phyloP scores from a whole-genome alignment of 1,140 invertebrate genomes.

The Drosophila baimaii region DNA sequence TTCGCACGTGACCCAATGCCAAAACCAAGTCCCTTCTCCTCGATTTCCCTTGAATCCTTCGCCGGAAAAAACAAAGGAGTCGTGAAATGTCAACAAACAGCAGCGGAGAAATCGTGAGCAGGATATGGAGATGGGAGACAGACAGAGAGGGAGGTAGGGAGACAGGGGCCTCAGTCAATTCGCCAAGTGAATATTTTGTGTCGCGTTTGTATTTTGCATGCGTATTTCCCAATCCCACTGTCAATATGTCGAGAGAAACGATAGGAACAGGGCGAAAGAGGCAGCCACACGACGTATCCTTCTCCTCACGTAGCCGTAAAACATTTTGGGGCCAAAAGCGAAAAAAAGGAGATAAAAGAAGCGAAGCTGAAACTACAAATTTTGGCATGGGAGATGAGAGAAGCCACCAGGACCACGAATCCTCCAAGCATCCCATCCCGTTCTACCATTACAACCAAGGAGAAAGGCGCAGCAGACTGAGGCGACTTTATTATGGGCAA shows the following conservation, averaged over 20 bases:
- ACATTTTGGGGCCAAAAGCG: conserved; percentile 46
- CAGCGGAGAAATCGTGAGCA: conserved; percentile 24
- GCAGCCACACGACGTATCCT: conserved; percentile 3
- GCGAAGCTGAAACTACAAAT: conserved; percentile 51
- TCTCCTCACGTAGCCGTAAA: conserved; percentile 60
- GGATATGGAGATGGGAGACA: conserved; percentile 11
- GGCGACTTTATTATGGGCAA: conserved; percentile 47
- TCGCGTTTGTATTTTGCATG: conserved; percentile 57
- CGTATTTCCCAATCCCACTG: conserved; percentile 56
- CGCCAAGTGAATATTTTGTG: conserved; percentile 64
- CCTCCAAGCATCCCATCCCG: not conserved
- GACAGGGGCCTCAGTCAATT: conserved; percentile 36
- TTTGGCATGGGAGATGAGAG: conserved; percentile 38
- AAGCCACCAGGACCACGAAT: conserved; percentile 14
- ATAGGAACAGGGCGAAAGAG: conserved; percentile 3
- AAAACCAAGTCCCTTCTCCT: not conserved
- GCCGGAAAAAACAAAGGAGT: conserved; percentile 42
- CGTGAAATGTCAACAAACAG: conserved; percentile 51
- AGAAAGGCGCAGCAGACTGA: conserved; percentile 26
- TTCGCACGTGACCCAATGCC: conserved; percentile 51
- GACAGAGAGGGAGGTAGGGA: not conserved
- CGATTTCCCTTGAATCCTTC: conserved; percentile 12
- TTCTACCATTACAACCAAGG: too few species aligned
- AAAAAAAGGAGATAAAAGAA: conserved; percentile 10
- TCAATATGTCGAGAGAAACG: conserved; percentile 36